phyloP scores from a whole-genome alignment of 2,113 vertebrate species.

The Ammospiza caudacuta region DNA sequence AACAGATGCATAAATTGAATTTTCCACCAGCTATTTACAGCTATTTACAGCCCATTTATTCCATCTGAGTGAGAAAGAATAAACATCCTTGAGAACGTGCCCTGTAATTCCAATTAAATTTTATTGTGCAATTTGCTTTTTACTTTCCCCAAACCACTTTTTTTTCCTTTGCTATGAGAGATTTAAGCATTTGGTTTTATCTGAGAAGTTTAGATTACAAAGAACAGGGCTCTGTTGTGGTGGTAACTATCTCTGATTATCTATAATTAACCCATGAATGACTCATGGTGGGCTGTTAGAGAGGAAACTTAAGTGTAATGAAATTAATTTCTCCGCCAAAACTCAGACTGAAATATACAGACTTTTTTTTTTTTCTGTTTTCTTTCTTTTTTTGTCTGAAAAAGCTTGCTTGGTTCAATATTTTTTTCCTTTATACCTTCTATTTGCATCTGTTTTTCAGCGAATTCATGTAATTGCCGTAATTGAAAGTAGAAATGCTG shows the following conservation, averaged over 20 bases:
- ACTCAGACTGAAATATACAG: neutral
- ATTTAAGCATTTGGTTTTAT: slow-evolving; percentile 2
- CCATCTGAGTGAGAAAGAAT: slow-evolving; percentile 41
- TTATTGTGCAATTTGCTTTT: slow-evolving; percentile 46
- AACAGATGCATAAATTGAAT: slow-evolving; percentile 42
- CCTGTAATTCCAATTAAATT: slow-evolving; percentile 59
- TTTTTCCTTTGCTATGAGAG: neutral
- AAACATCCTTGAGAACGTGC: slow-evolving; percentile 25
- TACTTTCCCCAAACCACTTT: neutral
- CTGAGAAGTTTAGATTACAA: neutral
- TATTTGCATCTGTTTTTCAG: neutral
- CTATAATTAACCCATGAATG: slow-evolving; percentile 38
- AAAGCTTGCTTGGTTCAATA: neutral
- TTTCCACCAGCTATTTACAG: slow-evolving; percentile 41
- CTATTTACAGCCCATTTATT: slow-evolving; percentile 48
- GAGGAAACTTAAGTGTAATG: neutral
- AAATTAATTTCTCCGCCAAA: neutral
- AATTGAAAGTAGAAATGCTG: neutral
- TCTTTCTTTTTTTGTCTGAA: slow-evolving; percentile 2
- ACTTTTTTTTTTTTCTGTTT: neutral
- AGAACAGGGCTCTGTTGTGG: neutral
- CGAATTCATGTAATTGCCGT: neutral
- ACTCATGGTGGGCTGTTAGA: neutral
- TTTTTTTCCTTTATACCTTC: neutral
- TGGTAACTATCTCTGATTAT: slow-evolving; percentile 26